These are phyloP conservation scores for Helarctos malayanus DNA, from an alignment of 2,797 vertebrate genomes.

Conservation along the genomic window DNA sequence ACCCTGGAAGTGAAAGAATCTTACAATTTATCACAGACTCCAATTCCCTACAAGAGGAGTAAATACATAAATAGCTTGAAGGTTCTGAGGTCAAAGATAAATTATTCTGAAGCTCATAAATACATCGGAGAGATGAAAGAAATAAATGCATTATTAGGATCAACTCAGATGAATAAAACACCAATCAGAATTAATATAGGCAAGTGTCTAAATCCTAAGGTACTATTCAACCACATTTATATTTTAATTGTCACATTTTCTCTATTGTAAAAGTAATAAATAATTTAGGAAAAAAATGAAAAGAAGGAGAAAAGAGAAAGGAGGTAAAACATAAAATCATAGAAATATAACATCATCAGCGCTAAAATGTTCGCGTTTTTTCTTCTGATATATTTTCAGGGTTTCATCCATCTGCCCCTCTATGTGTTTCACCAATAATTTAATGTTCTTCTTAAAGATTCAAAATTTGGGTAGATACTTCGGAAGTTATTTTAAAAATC, in stretches of 20 bases:
- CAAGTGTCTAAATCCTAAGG: background rate
- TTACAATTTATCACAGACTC: conserved; percentile 66
- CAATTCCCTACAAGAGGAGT: conserved; percentile 50
- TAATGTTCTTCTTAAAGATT: conserved; percentile 38
- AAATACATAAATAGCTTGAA: conserved; percentile 73
- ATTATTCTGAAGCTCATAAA: conserved; percentile 69
- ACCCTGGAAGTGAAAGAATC: conserved; percentile 67
- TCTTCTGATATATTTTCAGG: background rate
- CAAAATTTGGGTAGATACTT: background rate
- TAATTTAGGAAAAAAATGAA: background rate
- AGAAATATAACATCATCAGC: background rate
- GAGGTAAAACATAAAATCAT: background rate
- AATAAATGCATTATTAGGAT: conserved; percentile 59
- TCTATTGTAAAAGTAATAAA: background rate
- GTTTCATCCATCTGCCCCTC: background rate
- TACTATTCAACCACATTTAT: background rate
- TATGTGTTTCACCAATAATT: background rate
- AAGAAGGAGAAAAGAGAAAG: background rate
- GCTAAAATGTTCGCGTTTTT: background rate
- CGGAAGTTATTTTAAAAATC: conserved; percentile 5
- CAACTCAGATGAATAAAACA: conserved; percentile 55
- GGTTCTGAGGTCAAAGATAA: conserved; percentile 73
- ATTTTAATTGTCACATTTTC: background rate
- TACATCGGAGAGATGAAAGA: conserved; percentile 57
- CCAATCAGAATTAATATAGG: conserved; percentile 23